Evolutionary conservation across 2,113 vertebrate genomes (phyloP), one percentile per base, ranked within the genome.

Genomic region (Vanacampus margaritifer): DNA sequence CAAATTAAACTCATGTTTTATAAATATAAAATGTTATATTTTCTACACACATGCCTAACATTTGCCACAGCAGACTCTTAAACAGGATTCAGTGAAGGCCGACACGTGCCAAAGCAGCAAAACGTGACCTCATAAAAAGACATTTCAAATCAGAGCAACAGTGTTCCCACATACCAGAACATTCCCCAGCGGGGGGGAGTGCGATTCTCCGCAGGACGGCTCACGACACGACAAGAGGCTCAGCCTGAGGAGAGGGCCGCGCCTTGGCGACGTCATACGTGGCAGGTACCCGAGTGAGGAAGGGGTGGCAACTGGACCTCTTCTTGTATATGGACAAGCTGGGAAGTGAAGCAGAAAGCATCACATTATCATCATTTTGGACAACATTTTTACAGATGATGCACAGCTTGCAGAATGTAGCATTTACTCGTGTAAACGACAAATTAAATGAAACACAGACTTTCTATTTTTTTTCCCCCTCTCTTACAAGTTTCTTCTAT

Each of bases 21-120:
- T n/a, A n/a, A n/a, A n/a, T n/a, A n/a, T n/a, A n/a, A n/a, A 37
- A 8, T 48, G 19, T 48, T 51, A 10, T 51, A 51, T 51, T 54
- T 54, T 14, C n/a, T 1, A 56, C 3, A 17, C 16, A 28, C 12
- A 14, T 16, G 14, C 43, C 14, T 45, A 45, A 12, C 3, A n/a
- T 9, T 10, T 36, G 2, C 32, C 35, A 8, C 17, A 36, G 9
- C 1, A 59, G 57, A 26, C 8, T 8, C 6, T 41, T 12, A 41
- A 73, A 85, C 72, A 73, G 60, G 84, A 73, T 17, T 78, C 57
- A 80, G 73, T 77, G 77, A 72, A 21, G 77, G 58, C 24, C 71
- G 32, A 64, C 67, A 67, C 71, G 61, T 76, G 73, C 78, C 67
- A 68, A 57, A 72, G 70, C 51, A 45, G 65, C 71, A 78, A 67